A percentile compares a stretch with the other conserved stretches of the same genome.
Conservation (phyloP, 2,888 invertebrate genomes). For the Hypercompe scribonia region DNA sequence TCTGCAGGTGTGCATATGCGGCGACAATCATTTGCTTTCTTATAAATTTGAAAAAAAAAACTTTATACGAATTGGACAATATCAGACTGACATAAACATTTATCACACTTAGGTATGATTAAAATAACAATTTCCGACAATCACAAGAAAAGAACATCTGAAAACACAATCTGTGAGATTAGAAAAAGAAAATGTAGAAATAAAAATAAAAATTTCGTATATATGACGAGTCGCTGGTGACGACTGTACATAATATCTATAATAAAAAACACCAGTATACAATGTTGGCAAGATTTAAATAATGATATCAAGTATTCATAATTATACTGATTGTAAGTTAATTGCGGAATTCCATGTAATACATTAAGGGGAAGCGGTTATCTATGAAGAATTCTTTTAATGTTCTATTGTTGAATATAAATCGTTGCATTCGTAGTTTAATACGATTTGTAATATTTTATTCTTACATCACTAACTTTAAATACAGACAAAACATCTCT, state of each 20-base stretch:
- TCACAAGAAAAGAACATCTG: neutral
- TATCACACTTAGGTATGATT: neutral
- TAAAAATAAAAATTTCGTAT: conserved; percentile 5
- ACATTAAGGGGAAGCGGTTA: conserved; percentile 36
- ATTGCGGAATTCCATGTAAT: conserved; percentile 47
- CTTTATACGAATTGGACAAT: no score
- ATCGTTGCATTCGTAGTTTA: conserved; percentile 3
- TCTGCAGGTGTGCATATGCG: no score
- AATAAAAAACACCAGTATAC: conserved; percentile 32
- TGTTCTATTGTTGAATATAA: conserved; percentile 17
- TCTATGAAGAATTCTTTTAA: conserved; percentile 20
- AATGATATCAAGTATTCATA: conserved; percentile 48
- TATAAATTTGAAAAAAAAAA: no score
- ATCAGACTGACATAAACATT: neutral
- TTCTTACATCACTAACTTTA: conserved; percentile 8
- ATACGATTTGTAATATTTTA: conserved; percentile 1
- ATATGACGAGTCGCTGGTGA: conserved; percentile 8
- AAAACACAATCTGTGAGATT: neutral
- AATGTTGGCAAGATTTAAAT: conserved; percentile 47
- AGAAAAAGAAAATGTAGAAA: neutral
- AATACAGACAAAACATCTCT: neutral
- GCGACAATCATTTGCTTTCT: no score
- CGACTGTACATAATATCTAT: conserved; percentile 36
- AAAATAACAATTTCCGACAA: neutral
- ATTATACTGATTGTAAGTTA: conserved; percentile 44